Percentiles rank a stretch among this genome's conserved stretches.
phyloP scores from a whole-genome alignment of 2,888 invertebrate species.

The Eristalinus sepulchralis region DNA sequence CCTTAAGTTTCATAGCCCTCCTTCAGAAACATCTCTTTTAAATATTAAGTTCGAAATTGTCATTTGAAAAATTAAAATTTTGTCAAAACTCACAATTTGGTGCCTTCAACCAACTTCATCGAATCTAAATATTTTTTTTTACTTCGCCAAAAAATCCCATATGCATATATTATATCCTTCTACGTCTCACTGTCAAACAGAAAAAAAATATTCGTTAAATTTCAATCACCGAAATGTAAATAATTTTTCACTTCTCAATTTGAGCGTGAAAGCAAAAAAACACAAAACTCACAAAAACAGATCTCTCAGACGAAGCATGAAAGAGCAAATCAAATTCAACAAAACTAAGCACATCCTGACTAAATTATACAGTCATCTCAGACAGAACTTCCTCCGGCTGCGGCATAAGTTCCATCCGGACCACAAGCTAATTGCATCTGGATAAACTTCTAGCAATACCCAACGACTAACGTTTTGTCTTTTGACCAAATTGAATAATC shows the following conservation, averaged over 20 bases:
- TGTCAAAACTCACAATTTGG: no score
- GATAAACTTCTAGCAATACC: slow-evolving; percentile 44
- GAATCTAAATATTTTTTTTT: no score
- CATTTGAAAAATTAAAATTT: no score
- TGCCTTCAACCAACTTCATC: no score
- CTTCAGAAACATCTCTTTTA: no score
- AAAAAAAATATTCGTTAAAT: no score
- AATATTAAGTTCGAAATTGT: no score
- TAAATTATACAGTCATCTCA: slow-evolving; percentile 42
- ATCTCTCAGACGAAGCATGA: neutral
- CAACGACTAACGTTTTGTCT: slow-evolving; percentile 36
- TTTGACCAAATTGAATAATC: slow-evolving; percentile 61
- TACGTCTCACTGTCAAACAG: no score
- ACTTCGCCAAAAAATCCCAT: no score
- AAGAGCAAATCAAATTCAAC: neutral
- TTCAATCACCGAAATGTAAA: neutral
- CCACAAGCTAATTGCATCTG: slow-evolving; percentile 69
- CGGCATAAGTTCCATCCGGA: slow-evolving; percentile 46
- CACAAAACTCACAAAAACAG: neutral
- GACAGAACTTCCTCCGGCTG: slow-evolving; percentile 24
- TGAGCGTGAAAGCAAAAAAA: neutral
- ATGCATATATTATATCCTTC: no score
- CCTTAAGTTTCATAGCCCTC: no score
- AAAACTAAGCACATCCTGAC: slow-evolving; percentile 43
- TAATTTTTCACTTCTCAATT: neutral